Base-by-base conservation (phyloP, 2,113 vertebrate species). In the Gambusia affinis region DNA sequence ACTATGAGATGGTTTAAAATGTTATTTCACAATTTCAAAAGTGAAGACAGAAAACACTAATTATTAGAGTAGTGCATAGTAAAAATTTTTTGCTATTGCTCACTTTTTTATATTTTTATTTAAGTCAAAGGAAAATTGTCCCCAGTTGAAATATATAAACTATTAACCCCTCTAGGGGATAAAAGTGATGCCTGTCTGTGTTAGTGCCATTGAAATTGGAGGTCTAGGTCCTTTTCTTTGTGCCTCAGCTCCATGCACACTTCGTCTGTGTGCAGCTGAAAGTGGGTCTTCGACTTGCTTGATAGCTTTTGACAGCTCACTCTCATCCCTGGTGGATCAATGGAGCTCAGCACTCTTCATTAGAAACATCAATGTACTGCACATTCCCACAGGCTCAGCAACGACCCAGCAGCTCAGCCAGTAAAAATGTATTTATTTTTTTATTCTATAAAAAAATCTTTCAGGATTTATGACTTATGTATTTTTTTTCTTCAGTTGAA, bases 231-330 rank as follows among this genome's bases (percentile, higher is more conserved):
- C 82, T 87, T 85, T 79, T 87, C 78, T 75, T 76, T 79, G 74
- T 64, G 57, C 80, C 71, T 69, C 70, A 73, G 83, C 73, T 75
- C 73, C 19, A 6, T 51, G 73, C 86, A 86, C 81, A 74, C 81
- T 83, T 88, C 63, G 66, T 79, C 82, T 68, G 78, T 80, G 78
- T 73, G 30, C 35, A 39, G 68, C 86, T 87, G 72, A 88, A 91
- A 90, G 86, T 89, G 88, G 89, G 84, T 86, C 89, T 92, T 88
- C 85, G 83, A 91, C 88, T 88, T 54, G 79, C 80, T 85, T 92
- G 91, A 92, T 90, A 85, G 89, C 84, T 91, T 89, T 82, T 92
- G 92, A 92, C 93, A 92, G 91, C 90, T 90, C 91, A 85, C 87
- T 87, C 89, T 91, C 89, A 88, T 91, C 87, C 87, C 86, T 15